Evolutionary conservation across 2,888 invertebrate genomes (phyloP), one percentile per base, ranked within the genome.

Genomic region (Scotopteryx bipunctaria): DNA sequence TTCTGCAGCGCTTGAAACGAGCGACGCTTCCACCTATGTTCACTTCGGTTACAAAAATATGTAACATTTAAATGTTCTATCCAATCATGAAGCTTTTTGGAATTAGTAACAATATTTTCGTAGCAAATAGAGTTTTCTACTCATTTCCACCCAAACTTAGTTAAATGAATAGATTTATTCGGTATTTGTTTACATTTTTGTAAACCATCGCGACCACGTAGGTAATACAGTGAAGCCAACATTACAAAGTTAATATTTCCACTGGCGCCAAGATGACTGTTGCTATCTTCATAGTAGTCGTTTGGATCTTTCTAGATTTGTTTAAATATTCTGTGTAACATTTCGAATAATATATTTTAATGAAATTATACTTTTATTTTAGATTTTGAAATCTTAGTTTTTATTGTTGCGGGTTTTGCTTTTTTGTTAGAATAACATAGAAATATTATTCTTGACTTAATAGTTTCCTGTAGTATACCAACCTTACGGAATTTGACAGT

Each of bases 1-100:
- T 83, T 85, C 83, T 86, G 81, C 78, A 75, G 79, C 86, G 88
- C 83, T 88, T 84, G 83, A 81, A 42, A 42, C 42, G 42, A 58
- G 56, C 83, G 83, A 84, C 85, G 90, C 90, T 88, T 87, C 80
- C 82, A 81, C 76, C 91, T 91, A 90, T 82, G 71, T 91, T 91
- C 91, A 90, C 87, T 77, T 71, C 76, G 75, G 86, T 89, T 77
- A 78, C 69, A 76, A 84, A 78, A 68, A 78, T 83, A 81, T 74
- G 74, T 76, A 76, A 76, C 66, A 64, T 69, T 55, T 11, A 55
- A 49, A 57, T 49, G 46, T 50, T 55, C 31, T 25, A 23, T 47
- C 15, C 17, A 17, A 40, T 4, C 2, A 19, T 33, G 3, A 40
- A 38, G 14, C 37, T 33, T 23, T 21, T 25, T 15, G 5, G 9